A percentile compares a stretch with the other conserved stretches of the same genome.
Conservation (phyloP, 92 coral and sea anemone genomes). For the Zoanthus sociatus region DNA sequence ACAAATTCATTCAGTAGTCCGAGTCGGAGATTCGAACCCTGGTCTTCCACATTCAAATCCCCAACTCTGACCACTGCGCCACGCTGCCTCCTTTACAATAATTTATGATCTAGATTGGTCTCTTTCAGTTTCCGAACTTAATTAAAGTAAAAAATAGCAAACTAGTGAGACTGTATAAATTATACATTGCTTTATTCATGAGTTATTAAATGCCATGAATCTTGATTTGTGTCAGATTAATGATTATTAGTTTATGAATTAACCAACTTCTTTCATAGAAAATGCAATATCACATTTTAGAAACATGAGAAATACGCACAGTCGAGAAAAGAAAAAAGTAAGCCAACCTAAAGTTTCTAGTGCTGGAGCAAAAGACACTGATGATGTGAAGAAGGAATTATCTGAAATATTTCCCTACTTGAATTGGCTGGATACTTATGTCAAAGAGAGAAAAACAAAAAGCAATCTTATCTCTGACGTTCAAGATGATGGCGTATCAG, state of each 20-base stretch:
- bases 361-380: too few relatives aligned
- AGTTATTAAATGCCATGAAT: conserved; percentile 9
- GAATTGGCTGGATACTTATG: conserved; percentile 56
- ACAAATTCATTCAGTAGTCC: too few relatives aligned
- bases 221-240: conserved; percentile 22
- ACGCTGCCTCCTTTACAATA: too few relatives aligned
- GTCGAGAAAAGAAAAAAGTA: conserved; percentile 38
- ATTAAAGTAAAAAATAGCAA: conserved; percentile 3
- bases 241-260: conserved; percentile 6
- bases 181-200: not conserved
- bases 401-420: conserved; percentile 51
- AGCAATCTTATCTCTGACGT: conserved; percentile 30
- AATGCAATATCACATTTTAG: conserved; percentile 37
- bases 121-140: conserved; percentile 22
- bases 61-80: too few relatives aligned
- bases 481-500: conserved; percentile 32
- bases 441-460: conserved; percentile 47
- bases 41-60: too few relatives aligned
- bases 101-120: too few relatives aligned
- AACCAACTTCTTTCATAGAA: conserved; percentile 21
- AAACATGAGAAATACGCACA: conserved; percentile 52
- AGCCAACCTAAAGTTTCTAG: too few relatives aligned
- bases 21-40: too few relatives aligned
- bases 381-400: not conserved
- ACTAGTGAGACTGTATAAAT: not conserved